Percentiles rank a stretch among this genome's conserved stretches.
These are phyloP conservation scores for Euura saliciscinereae DNA, from an alignment of 1,140 invertebrate genomes.

Conservation along the genomic window DNA sequence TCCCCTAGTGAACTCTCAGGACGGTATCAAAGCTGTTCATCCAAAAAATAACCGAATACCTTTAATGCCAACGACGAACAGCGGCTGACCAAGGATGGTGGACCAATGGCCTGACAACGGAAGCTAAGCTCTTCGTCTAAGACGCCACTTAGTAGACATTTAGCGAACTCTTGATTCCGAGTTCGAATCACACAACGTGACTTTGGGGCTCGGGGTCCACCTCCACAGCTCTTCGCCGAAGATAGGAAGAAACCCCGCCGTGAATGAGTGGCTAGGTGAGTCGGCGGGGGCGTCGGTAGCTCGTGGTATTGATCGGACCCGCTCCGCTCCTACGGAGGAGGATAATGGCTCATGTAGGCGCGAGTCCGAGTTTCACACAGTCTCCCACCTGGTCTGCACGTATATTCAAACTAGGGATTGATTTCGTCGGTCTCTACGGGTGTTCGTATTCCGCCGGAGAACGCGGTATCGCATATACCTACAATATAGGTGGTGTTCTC, in stretches of 20 bases:
- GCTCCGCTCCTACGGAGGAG: conserved; percentile 20
- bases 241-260: conserved; percentile 15
- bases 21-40: background rate
- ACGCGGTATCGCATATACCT: background rate
- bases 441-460: background rate
- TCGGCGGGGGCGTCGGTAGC: conserved; percentile 19
- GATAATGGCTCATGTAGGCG: conserved; percentile 1
- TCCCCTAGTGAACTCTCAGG: background rate
- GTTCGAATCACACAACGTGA: background rate
- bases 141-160: no score
- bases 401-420: background rate
- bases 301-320: conserved; percentile 30
- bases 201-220: no score
- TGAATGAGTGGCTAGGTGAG: conserved; percentile 21
- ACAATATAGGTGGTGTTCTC: background rate
- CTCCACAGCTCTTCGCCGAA: background rate
- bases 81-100: no score
- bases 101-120: no score
- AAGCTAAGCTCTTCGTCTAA: no score
- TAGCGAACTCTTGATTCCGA: background rate
- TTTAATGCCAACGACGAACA: no score
- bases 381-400: background rate
- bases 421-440: background rate
- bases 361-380: background rate
- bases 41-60: no score